Percentiles rank a stretch among this genome's conserved stretches.
These are phyloP conservation scores for Uria lomvia DNA, from an alignment of 2,113 vertebrate species.

Conservation along the genomic window DNA sequence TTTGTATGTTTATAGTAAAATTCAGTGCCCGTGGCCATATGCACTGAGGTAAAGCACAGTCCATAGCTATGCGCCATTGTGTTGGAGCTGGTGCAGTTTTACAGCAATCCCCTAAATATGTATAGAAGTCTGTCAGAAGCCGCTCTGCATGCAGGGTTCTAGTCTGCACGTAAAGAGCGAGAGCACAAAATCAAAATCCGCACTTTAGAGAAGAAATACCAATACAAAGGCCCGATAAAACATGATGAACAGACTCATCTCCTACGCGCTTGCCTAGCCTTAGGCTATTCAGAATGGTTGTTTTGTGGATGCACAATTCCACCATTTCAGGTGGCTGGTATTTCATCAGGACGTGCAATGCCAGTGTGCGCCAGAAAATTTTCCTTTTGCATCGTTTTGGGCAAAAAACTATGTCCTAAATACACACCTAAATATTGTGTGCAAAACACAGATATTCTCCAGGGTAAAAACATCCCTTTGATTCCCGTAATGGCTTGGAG, in stretches of 20 bases:
- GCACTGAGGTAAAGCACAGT: neutral
- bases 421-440: neutral
- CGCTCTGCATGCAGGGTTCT: neutral
- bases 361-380: neutral
- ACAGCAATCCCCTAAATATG: neutral
- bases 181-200: neutral
- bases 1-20: constrained; percentile 31
- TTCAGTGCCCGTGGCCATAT: neutral
- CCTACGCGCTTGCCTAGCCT: neutral
- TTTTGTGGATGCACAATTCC: neutral
- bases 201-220: neutral
- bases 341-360: neutral
- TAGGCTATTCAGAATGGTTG: neutral
- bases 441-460: neutral
- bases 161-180: neutral
- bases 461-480: neutral
- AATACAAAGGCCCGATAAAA: neutral
- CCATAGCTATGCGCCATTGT: neutral
- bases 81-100: neutral
- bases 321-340: neutral
- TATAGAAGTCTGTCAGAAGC: neutral
- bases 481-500: neutral
- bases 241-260: neutral
- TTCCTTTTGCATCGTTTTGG: neutral
- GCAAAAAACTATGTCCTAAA: neutral